Base-by-base conservation (phyloP, 2,113 vertebrate genomes). In the Noctilio leporinus region DNA sequence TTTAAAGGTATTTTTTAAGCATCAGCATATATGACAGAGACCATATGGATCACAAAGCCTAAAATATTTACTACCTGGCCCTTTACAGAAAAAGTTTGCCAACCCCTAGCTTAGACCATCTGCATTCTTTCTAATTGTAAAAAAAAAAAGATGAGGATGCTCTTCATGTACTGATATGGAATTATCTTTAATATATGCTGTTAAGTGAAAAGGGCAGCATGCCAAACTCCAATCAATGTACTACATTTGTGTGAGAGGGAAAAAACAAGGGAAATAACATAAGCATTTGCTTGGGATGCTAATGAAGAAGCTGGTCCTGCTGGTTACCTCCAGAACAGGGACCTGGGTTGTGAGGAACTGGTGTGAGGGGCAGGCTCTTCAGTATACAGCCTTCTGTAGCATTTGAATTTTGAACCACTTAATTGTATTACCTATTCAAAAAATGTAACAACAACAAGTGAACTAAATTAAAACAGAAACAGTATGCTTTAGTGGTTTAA, bases 21-120 rank as follows among this genome's bases (percentile, higher is more conserved):
- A 92, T 89, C 59, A 90, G 85, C 90, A 93, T 97, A 92, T 97
- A 94, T 93, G 43, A 95, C 80, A 90, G 89, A 87, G 95, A 96
- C 89, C 95, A 94, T 92, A 87, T 92, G 95, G 87, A 76, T 67
- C 84, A 80, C 43, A 93, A 92, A 95, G 80, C 70, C 94, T 84
- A 92, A 96, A 96, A 96, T 95, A 96, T 95, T 96, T 95, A 97
- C 96, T 95, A 73, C 93, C 96, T 93, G 89, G 94, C 62, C 90
- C 84, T 96, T 95, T 93, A 72, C 65, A 88, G 70, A 45, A 88
- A 89, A 96, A 95, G 92, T 90, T 77, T 95, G 59, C 78, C 96
- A 72, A 80, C 67, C 65, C 76, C 90, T 93, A 28, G 87, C 87
- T 87, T 80, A 86, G 17, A 95, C 90, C 75, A 90, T 95, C 96